Base-by-base conservation (phyloP, 2,888 invertebrate species). In the Urechis unicinctus region DNA sequence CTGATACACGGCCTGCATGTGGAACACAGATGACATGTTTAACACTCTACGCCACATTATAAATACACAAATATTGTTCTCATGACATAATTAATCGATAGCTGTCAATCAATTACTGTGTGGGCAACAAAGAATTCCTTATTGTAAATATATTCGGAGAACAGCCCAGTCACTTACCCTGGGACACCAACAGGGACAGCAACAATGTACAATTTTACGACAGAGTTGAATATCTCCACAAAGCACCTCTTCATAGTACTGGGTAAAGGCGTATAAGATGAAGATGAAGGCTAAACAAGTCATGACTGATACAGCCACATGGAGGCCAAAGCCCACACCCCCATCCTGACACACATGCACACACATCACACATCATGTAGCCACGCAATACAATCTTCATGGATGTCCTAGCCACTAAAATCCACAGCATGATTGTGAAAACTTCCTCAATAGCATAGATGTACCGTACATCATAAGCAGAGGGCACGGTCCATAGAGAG, bases 231-330 rank as follows among this genome's bases (percentile, higher is more conserved):
- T 50, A 26, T 65, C 57, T 3, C 67, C 68, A 41, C 61, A 66
- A 49, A 65, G 66, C 17, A 69, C 66, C 5, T 61, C 61, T 25
- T 66, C 60, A 44, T 60, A 62, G 54, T 69, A 69, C 57, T 66
- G 64, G n/a, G 66, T 54, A 22, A 66, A 64, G 4, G 65, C 62
- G 0, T 62, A 57, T 21, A 66, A 44, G 1, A 63, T 61, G 50
- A 67, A 63, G 36, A 67, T 42, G 22, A 66, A 58, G 1, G 66
- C 67, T 31, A 67, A 43, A n/a, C 66, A 50, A 2, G 59, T 59
- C 26, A 59, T 60, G 13, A 64, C 54, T 1, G 67, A 63, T 31
- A 67, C 58, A 52, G 64, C 65, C 41, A 67, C 58, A 52, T 67
- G 67, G 3, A 66, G 55, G 22, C 61, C 63, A 36, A 58, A 61